phyloP scores from a whole-genome alignment of 2,797 vertebrate genomes.

The Thamnophis elegans region DNA sequence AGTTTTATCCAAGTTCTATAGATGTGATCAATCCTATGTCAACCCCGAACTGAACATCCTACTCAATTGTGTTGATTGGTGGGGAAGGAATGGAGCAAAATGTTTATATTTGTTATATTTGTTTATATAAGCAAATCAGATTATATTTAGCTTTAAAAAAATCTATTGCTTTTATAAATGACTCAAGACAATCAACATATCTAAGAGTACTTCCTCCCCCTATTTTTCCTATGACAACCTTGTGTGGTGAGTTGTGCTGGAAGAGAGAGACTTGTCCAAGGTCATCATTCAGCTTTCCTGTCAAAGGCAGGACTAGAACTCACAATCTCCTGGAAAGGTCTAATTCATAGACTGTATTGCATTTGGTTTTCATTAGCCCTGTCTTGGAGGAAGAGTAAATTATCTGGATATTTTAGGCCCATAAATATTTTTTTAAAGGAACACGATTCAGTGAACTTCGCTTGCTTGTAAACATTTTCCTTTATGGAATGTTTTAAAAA shows the following conservation, averaged over 20 bases:
- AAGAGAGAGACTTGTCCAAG: neutral
- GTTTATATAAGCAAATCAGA: constrained; percentile 40
- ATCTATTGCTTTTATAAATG: neutral
- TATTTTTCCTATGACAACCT: neutral
- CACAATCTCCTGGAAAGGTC: constrained; percentile 27
- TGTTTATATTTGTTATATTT: too few species aligned
- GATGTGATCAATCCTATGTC: constrained; percentile 38
- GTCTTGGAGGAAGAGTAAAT: neutral
- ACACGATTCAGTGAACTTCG: constrained; percentile 3
- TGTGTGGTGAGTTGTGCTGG: neutral
- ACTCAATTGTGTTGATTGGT: neutral
- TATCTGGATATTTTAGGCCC: constrained; percentile 12
- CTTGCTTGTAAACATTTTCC: constrained; percentile 35
- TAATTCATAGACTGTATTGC: constrained; percentile 40
- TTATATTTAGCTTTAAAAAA: neutral
- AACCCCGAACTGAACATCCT: too few species aligned
- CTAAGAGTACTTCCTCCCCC: neutral
- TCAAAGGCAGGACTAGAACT: neutral
- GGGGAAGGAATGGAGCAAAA: neutral
- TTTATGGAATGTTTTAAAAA: constrained; percentile 8
- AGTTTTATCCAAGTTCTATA: constrained; percentile 7
- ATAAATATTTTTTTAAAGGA: constrained; percentile 8
- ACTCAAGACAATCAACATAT: neutral
- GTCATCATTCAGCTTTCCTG: neutral
- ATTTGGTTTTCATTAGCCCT: constrained; percentile 23